These are phyloP conservation scores for Oryzias celebensis DNA, from an alignment of 2,113 vertebrate species.

Conservation along the genomic window DNA sequence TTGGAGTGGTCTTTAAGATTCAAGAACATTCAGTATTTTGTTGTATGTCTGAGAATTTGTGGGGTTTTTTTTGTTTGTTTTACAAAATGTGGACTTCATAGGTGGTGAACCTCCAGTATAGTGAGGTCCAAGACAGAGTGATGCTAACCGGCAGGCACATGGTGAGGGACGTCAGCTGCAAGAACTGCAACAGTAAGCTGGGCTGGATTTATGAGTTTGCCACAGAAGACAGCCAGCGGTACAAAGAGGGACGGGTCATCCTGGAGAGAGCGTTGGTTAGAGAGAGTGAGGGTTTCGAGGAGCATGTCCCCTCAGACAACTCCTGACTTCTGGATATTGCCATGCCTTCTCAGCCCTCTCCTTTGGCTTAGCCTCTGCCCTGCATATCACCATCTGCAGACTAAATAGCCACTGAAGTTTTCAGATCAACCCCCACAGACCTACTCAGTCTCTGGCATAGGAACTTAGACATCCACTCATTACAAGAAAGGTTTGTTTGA, in stretches of 20 bases:
- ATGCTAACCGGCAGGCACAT: slow-evolving; percentile 98
- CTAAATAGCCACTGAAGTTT: slow-evolving; percentile 39
- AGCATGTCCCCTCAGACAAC: slow-evolving; percentile 91
- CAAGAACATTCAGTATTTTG: neutral
- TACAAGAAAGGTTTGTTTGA: slow-evolving; percentile 44
- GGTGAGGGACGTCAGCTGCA: slow-evolving; percentile 98
- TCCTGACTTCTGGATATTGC: slow-evolving; percentile 76
- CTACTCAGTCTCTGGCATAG: slow-evolving; percentile 20
- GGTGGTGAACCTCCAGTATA: slow-evolving; percentile 98
- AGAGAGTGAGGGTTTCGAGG: slow-evolving; percentile 95
- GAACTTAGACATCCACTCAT: slow-evolving; percentile 41
- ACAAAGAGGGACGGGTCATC: slow-evolving; percentile 97
- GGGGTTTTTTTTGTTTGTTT: neutral
- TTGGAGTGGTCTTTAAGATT: neutral
- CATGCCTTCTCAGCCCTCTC: slow-evolving; percentile 12
- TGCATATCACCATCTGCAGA: slow-evolving; percentile 48
- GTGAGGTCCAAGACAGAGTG: slow-evolving; percentile 96
- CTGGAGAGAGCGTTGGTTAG: slow-evolving; percentile 93
- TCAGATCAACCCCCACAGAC: slow-evolving; percentile 21
- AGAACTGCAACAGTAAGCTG: slow-evolving; percentile 99
- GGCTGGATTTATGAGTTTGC: slow-evolving; percentile 99
- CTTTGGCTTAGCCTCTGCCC: slow-evolving; percentile 16
- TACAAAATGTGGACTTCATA: slow-evolving; percentile 45
- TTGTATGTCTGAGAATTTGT: neutral
- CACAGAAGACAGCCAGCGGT: slow-evolving; percentile 97